Base-by-base conservation (phyloP, 2,113 vertebrate species). In the Ivindomyrus marchei region DNA sequence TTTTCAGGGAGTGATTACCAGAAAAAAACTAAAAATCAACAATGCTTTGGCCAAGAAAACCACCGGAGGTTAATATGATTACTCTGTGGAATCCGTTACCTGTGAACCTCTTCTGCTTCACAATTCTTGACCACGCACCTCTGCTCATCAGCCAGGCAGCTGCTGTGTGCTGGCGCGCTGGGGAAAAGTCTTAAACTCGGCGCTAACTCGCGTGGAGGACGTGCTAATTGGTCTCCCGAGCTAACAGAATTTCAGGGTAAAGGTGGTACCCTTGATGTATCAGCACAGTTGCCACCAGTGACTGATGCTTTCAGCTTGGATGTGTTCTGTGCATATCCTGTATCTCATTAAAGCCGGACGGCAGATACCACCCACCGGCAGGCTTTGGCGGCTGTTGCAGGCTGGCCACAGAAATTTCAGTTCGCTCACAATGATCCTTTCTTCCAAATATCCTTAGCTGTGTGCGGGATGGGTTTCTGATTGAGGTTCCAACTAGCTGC, bases 151-250 rank as follows among this genome's bases (percentile, higher is more conserved):
- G 93, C 93, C 94, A 94, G 92, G 93, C 93, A 92, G 92, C 83
- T 42, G 92, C 92, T 94, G 80, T 62, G 36, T 96, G 95, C 96
- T 92, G 90, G 91, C 86, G 91, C 92, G 89, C 92, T 42, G 91
- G 97, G 96, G 96, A 96, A 95, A 96, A 95, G 95, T 92, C 93
- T 94, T 94, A 94, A 96, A 94, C 95, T 96, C 94, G 94, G 94
- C 96, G 96, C 96, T 96, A 95, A 95, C 95, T 96, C 94, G 92
- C 90, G 94, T 94, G 95, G 95, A 94, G 93, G 95, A 96, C 95
- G 96, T 96, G 96, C 96, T 98, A 97, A 98, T 97, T 97, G 97
- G 96, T 96, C 96, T 97, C 96, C 96, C 95, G 97, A 96, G 97
- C 95, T 95, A 95, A 95, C 96, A 95, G 95, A 96, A 95, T 95